These are phyloP conservation scores for Zhengitettix transpicula DNA, from an alignment of 2,888 invertebrate species.

Conservation along the genomic window DNA sequence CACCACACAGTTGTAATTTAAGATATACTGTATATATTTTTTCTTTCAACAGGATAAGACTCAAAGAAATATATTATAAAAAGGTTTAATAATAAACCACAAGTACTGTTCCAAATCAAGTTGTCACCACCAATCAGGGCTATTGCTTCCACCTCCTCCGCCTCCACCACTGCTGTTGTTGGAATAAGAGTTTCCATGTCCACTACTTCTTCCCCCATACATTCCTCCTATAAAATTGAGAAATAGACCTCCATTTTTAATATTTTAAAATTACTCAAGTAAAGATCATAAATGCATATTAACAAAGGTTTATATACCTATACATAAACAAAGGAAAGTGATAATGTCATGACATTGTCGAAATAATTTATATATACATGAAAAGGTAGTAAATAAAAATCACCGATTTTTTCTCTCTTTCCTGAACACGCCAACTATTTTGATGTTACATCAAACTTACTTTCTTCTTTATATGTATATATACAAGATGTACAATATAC, in stretches of 20 bases:
- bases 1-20: background rate
- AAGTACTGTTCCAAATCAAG: background rate
- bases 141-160: constrained; percentile 24
- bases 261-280: background rate
- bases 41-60: background rate
- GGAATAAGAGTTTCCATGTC: constrained; percentile 24
- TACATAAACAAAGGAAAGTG: no score
- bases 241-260: no score
- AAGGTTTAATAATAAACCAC: background rate
- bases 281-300: background rate
- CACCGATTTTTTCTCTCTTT: no score
- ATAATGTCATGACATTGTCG: no score
- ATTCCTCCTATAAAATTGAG: constrained; percentile 12
- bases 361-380: no score
- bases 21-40: background rate
- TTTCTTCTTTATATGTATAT: no score
- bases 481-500: no score
- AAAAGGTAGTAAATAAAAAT: no score
- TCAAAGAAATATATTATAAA: background rate
- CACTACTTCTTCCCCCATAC: constrained; percentile 26
- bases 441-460: no score
- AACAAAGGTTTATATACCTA: background rate
- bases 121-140: constrained; percentile 32
- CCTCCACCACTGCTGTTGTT: constrained; percentile 31
- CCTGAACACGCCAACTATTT: no score